Evolutionary conservation across 1,140 invertebrate species (phyloP).

Genomic region (Zaprionus africanus): DNA sequence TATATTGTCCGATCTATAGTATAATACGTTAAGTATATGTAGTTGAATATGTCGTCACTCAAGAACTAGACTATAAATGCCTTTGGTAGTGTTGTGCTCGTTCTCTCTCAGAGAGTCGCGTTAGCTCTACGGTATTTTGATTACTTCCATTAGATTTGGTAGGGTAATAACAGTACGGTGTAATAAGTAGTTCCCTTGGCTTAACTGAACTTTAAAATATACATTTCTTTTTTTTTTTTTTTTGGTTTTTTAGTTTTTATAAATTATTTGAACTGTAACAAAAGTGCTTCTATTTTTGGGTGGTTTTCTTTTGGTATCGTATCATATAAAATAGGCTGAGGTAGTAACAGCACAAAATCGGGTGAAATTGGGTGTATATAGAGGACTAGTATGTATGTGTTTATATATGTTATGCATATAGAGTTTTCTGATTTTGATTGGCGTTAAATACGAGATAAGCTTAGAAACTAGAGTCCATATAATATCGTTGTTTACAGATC

Average conservation of each 20-base stretch:
- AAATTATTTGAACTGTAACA: constrained; percentile 79
- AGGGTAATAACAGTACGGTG: constrained; percentile 28
- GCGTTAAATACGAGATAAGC: constrained; percentile 32
- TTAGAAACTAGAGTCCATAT: constrained; percentile 51
- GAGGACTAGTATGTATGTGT: constrained; percentile 28
- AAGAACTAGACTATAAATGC: constrained; percentile 56
- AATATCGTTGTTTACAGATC: constrained; percentile 44
- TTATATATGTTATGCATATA: constrained; percentile 14
- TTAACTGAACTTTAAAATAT: constrained; percentile 59
- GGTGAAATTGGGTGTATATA: constrained; percentile 2
- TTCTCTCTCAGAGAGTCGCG: constrained; percentile 53
- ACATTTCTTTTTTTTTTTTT: constrained; percentile 21
- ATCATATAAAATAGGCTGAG: constrained; percentile 52
- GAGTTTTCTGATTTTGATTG: constrained; percentile 38
- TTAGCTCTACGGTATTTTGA: constrained; percentile 55
- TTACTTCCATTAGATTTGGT: constrained; percentile 19
- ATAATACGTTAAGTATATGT: constrained; percentile 43
- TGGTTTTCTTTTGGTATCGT: constrained; percentile 26
- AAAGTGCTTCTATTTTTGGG: constrained; percentile 63
- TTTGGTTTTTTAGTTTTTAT: constrained; percentile 6
- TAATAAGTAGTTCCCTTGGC: constrained; percentile 36
- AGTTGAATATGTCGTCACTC: constrained; percentile 38
- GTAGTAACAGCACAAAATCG: constrained; percentile 69
- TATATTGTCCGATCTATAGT: constrained; percentile 79
- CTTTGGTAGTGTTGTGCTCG: constrained; percentile 57